These are phyloP conservation scores for Danio choprae DNA, from an alignment of 2,797 vertebrate species.

Conservation along the genomic window DNA sequence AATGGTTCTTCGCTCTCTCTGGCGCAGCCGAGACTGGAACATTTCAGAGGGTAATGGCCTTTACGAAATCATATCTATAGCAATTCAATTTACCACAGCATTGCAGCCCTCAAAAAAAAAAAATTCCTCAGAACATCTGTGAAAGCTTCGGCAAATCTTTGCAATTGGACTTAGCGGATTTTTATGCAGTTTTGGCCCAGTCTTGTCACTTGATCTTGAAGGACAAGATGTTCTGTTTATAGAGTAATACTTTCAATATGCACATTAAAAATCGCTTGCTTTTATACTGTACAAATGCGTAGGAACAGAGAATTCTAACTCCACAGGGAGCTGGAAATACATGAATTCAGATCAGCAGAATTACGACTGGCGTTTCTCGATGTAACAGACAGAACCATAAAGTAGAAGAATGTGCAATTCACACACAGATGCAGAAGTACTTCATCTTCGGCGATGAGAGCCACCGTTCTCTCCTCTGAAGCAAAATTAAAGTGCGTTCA, in stretches of 20 bases:
- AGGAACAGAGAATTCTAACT: slow-evolving; percentile 19
- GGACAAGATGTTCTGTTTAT: slow-evolving; percentile 47
- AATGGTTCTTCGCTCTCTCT: slow-evolving; percentile 38
- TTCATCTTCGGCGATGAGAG: slow-evolving; percentile 34
- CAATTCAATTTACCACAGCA: slow-evolving; percentile 40
- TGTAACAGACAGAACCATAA: slow-evolving; percentile 30
- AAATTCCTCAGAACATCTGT: slow-evolving; percentile 39
- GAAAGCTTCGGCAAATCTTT: slow-evolving; percentile 38
- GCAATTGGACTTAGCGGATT: slow-evolving; percentile 38
- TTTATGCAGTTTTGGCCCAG: slow-evolving; percentile 26
- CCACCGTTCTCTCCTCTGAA: slow-evolving; percentile 57
- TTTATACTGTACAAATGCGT: slow-evolving; percentile 4
- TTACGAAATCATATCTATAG: slow-evolving; percentile 42
- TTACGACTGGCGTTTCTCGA: slow-evolving; percentile 17
- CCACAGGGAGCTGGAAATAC: slow-evolving; percentile 28
- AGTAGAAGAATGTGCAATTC: slow-evolving; percentile 34
- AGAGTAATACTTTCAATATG: slow-evolving; percentile 48
- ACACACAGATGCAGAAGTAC: slow-evolving; percentile 17
- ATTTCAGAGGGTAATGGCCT: slow-evolving; percentile 48
- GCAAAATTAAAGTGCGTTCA: slow-evolving; percentile 49
- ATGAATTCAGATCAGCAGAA: slow-evolving; percentile 11
- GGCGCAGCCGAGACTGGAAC: slow-evolving; percentile 11
- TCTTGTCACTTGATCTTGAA: slow-evolving; percentile 46
- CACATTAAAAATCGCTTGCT: slow-evolving; percentile 23
- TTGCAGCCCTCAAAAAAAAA: slow-evolving; percentile 33